Base-by-base conservation (phyloP, 53 echinoderm and acorn worm genomes). In the Astropecten irregularis region DNA sequence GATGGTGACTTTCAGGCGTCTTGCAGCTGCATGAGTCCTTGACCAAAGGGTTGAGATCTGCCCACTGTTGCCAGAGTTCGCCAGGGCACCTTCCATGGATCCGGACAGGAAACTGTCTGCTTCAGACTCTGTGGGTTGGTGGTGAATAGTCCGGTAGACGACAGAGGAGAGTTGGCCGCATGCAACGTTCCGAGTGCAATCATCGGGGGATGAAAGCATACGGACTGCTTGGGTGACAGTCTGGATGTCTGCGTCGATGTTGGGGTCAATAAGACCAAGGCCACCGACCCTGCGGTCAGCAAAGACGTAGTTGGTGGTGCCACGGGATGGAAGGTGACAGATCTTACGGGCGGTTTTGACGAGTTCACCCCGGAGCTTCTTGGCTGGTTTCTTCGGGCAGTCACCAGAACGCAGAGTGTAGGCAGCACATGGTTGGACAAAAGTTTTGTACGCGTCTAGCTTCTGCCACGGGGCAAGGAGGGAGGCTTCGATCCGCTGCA, bases 401-500 rank as follows among this genome's bases (percentile, higher is more conserved):
- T 82, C 66, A 1, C 82, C 66, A 6, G 82, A 27, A 6, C 82
- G 66, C 42, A 66, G n/a, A 7, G 39, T 34, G 27, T 66, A 66
- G 0, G 82, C 21, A 0, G 52, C 33, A 44, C 46, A 47, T 3
- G 82, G 82, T 32, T 82, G 54, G 27, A 83, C 30, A 40, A 77
- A 77, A 23, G 28, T 56, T 3, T 40, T 37, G 22, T 51, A 51
- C 2, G 77, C 77, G 59, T 77, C 77, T 59, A 58, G 40, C 40
- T 77, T 77, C 60, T 77, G 77, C 77, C 77, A 56, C 3, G 83
- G 83, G 53, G 83, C 69, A 3, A 83, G 68, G 55, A 68, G 83
- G 13, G 68, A 69, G 18, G 66, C 22, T 2, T 66, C 69, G 5
- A 83, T 40, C 35, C 53, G 46, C 16, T 10, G 35, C 3, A 83